phyloP scores from a whole-genome alignment of 2,888 invertebrate species.

The Omphaloscelis lunosa region DNA sequence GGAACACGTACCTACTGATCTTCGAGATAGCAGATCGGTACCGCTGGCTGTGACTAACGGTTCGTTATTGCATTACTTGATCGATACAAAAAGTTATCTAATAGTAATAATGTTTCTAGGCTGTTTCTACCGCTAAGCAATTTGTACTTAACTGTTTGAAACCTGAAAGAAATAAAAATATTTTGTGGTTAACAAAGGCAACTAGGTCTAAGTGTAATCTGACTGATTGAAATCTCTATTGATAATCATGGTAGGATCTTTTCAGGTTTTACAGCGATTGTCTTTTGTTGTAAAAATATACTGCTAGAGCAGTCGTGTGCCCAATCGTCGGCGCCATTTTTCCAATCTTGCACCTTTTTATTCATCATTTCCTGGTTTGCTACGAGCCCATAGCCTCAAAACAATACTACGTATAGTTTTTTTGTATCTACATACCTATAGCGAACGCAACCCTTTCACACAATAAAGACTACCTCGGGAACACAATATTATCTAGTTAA shows the following conservation, averaged over 20 bases:
- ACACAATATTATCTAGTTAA: constrained; percentile 35
- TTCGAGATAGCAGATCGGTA: constrained; percentile 39
- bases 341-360: neutral
- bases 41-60: constrained; percentile 49
- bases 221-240: constrained; percentile 1
- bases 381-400: neutral
- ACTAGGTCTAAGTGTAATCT: neutral
- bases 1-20: constrained; percentile 47
- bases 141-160: constrained; percentile 34
- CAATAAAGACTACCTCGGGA: constrained; percentile 24
- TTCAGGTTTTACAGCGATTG: neutral
- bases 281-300: neutral
- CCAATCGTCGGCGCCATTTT: too few species aligned
- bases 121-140: constrained; percentile 30
- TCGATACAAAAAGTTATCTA: constrained; percentile 38
- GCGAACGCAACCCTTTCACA: neutral
- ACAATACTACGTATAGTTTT: neutral
- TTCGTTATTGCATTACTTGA: constrained; percentile 26
- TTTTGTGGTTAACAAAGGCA: constrained; percentile 8
- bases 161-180: constrained; percentile 12
- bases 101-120: constrained; percentile 33
- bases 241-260: neutral
- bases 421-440: neutral
- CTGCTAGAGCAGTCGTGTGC: neutral
- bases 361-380: neutral